These are phyloP conservation scores for Drosophila kokeensis DNA, from an alignment of 2,888 invertebrate genomes.

Conservation along the genomic window DNA sequence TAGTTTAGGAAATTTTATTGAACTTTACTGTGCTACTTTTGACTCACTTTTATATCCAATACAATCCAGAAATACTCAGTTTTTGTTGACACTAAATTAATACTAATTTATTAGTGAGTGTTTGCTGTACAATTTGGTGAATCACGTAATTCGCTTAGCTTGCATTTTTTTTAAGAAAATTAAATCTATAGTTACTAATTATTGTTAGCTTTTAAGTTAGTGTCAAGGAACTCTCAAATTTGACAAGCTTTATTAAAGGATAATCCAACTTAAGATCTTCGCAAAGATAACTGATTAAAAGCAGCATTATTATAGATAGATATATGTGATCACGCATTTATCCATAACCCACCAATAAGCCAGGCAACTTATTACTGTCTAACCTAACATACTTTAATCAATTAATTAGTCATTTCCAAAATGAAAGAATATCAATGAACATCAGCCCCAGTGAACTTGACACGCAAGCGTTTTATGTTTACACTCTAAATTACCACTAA, in stretches of 20 bases:
- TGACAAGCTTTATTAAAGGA: background rate
- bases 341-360: background rate
- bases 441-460: background rate
- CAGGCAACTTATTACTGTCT: background rate
- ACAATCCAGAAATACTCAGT: constrained; percentile 3
- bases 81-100: background rate
- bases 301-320: background rate
- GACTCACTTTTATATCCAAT: background rate
- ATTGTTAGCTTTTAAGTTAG: background rate
- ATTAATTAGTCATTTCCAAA: background rate
- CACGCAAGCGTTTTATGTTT: background rate
- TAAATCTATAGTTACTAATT: background rate
- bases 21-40: background rate
- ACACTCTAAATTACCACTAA: background rate
- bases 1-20: background rate
- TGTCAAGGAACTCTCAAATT: background rate
- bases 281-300: background rate
- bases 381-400: background rate
- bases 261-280: background rate
- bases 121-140: too few relatives aligned
- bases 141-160: background rate
- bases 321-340: background rate
- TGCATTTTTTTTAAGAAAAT: background rate
- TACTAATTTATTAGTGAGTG: background rate
- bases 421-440: background rate